Conservation (phyloP, 2,888 invertebrate species). For the Hirtodrosophila duncani region DNA sequence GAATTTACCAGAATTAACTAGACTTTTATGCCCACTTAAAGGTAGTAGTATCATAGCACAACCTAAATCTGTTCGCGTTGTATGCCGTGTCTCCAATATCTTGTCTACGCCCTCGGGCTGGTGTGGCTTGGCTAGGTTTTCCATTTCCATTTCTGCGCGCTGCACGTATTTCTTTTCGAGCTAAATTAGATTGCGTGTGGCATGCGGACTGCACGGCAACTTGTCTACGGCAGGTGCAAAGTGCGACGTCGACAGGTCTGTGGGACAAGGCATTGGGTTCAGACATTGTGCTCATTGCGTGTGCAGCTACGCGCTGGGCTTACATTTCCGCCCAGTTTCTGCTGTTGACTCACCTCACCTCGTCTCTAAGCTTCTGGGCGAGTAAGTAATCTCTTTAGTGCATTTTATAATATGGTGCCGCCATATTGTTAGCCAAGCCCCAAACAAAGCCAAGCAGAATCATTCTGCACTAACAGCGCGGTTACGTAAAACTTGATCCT, state of each 20-base stretch:
- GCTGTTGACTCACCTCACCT: no score
- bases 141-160: conserved; percentile 40
- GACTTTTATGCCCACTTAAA: no score
- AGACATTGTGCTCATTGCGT: background rate
- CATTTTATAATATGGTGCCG: conserved; percentile 59
- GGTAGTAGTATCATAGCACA: no score
- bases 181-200: conserved; percentile 64
- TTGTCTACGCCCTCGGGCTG: conserved; percentile 17
- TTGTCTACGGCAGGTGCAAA: conserved; percentile 54
- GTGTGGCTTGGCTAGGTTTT: conserved; percentile 22
- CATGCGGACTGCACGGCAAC: conserved; percentile 40
- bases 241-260: conserved; percentile 30
- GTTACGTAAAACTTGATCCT: conserved; percentile 40
- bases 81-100: no score
- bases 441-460: conserved; percentile 2
- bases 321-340: conserved; percentile 1
- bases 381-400: conserved; percentile 60
- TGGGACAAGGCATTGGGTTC: conserved; percentile 3
- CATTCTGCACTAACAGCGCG: conserved; percentile 3
- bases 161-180: conserved; percentile 48
- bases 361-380: conserved; percentile 39
- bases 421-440: conserved; percentile 48
- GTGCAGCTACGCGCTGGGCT: conserved; percentile 26
- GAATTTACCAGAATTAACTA: no score
- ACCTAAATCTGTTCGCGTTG: no score